These are phyloP conservation scores for Henicopernis longicauda DNA, from an alignment of 2,113 vertebrate genomes.

Conservation along the genomic window DNA sequence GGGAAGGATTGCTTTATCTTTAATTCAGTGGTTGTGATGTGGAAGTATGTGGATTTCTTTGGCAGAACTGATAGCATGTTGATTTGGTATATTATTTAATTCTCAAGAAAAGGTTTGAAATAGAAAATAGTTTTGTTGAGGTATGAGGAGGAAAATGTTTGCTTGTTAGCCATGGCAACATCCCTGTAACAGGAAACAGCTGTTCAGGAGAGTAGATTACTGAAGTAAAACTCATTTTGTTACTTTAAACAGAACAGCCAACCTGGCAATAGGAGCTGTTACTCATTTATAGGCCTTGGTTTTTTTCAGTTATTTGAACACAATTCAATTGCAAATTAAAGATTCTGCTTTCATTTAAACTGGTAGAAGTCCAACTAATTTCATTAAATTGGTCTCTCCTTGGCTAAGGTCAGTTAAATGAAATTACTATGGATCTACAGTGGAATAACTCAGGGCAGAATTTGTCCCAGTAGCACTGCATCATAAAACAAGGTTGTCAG, in stretches of 20 bases:
- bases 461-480: not conserved
- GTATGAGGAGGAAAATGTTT: not conserved
- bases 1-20: not conserved
- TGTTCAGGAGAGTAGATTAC: slow-evolving; percentile 12
- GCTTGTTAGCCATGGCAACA: slow-evolving; percentile 32
- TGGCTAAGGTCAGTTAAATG: slow-evolving; percentile 41
- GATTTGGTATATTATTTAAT: not conserved
- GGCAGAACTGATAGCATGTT: not conserved
- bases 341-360: slow-evolving; percentile 25
- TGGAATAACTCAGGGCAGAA: slow-evolving; percentile 3
- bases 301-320: slow-evolving; percentile 45
- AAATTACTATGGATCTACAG: slow-evolving; percentile 13
- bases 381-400: slow-evolving; percentile 34
- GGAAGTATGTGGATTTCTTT: not conserved
- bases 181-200: slow-evolving; percentile 24
- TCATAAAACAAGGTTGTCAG: not conserved
- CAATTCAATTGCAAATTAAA: slow-evolving; percentile 48
- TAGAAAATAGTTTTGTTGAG: not conserved
- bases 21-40: not conserved
- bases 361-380: slow-evolving; percentile 55
- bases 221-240: slow-evolving; percentile 41
- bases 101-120: not conserved
- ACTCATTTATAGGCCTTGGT: not conserved
- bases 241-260: slow-evolving; percentile 56
- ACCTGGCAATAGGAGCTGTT: slow-evolving; percentile 47